phyloP scores from a whole-genome alignment of 2,888 invertebrate species.

The Rotaria sp. region DNA sequence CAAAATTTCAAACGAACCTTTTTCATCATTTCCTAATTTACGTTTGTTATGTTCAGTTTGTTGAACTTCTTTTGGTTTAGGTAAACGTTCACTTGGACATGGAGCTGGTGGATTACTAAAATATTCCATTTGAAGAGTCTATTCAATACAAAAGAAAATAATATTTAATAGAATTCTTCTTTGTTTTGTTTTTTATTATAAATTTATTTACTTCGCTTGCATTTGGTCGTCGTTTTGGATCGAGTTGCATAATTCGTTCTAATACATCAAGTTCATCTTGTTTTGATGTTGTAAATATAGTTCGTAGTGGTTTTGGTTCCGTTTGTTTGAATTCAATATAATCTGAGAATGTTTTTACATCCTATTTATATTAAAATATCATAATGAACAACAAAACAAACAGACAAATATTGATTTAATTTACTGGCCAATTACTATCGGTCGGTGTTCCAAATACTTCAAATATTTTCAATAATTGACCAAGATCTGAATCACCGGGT shows the following conservation, averaged over 20 bases:
- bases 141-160: constrained; percentile 32
- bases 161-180: constrained; percentile 29
- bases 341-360: constrained; percentile 65
- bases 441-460: constrained; percentile 78
- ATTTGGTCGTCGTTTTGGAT: constrained; percentile 73
- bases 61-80: constrained; percentile 35
- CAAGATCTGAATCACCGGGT: constrained; percentile 90
- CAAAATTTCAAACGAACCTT: neutral
- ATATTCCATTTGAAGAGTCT: constrained; percentile 77
- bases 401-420: constrained; percentile 42
- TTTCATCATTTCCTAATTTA: neutral
- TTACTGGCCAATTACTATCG: constrained; percentile 81
- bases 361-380: constrained; percentile 43
- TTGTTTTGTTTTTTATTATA: neutral
- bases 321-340: constrained; percentile 83
- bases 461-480: constrained; percentile 89
- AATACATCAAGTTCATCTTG: constrained; percentile 80
- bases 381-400: neutral
- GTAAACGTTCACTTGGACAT: constrained; percentile 32
- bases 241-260: constrained; percentile 68
- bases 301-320: constrained; percentile 72
- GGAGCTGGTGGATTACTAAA: constrained; percentile 84
- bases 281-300: constrained; percentile 88
- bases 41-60: neutral
- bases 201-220: constrained; percentile 62